Base-by-base conservation (phyloP, 2,113 vertebrate species). In the Ctenodactylus gundi region DNA sequence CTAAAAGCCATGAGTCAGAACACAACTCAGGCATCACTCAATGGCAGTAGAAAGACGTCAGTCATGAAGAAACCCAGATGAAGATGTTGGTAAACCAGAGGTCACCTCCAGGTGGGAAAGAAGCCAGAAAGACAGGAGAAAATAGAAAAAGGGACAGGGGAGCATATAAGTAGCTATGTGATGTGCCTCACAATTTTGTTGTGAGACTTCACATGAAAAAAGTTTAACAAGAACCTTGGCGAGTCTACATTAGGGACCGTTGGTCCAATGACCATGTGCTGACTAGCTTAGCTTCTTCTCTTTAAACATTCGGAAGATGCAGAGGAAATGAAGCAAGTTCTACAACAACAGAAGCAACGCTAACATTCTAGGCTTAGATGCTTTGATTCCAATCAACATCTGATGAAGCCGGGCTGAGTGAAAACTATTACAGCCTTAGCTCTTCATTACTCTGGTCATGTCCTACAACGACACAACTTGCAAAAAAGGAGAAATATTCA, bases 1-100 rank as follows among this genome's bases (percentile, higher is more conserved):
- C 64, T 49, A 18, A 70, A 31, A 90, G 36, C 25, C 64, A 10
- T 85, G 88, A 96, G 72, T 95, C 93, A 96, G 82, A 92, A 51
- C 72, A 41, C 81, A 87, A 25, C 55, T 27, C 55, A 82, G 85
- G 85, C 77, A 65, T 65, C 51, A 72, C 53, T 82, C 58, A 80
- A 29, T 53, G 36, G 18, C 64, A 68, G 29, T 10, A 76, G 80
- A 49, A 49, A 88, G 46, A 58, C 3, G 12, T 94, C 91, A 85
- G n/a, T n/a, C n/a, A n/a, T 41, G 62, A 64, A n/a, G 82, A 82
- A 70, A 73, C 18, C 80, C 44, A 65, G 80, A 68, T 70, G 46
- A 15, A 85, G 80, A 95, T 51, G 51, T 20, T 21, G 34, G 41
- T 55, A 64, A 29, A 44, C 51, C 15, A 41, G 85, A 60, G n/a